Evolutionary conservation across 2,113 vertebrate species (phyloP).

Genomic region (Rynchops niger): DNA sequence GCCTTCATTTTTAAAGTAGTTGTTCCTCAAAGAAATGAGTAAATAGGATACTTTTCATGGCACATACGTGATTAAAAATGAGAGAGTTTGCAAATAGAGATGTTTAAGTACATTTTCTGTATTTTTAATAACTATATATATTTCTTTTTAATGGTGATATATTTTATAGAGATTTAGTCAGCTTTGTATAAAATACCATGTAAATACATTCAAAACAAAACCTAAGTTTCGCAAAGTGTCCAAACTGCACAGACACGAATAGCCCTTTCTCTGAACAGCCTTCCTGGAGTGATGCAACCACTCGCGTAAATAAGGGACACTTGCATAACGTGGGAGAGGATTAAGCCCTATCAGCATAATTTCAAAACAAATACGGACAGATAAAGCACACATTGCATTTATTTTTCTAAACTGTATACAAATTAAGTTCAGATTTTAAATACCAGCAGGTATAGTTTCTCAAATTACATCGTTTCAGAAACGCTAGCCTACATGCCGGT

Average conservation of each 20-base stretch:
- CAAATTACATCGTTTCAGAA: not conserved
- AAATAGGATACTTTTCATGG: constrained; percentile 32
- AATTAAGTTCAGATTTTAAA: not conserved
- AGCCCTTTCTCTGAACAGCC: not conserved
- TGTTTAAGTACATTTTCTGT: not conserved
- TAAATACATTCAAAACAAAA: constrained; percentile 48
- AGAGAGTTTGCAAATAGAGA: not conserved
- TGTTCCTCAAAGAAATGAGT: constrained; percentile 56
- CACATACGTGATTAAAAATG: constrained; percentile 2
- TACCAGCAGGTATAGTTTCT: not conserved
- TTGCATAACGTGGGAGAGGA: not conserved
- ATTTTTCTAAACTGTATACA: not conserved
- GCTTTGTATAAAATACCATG: not conserved
- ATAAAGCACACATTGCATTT: not conserved
- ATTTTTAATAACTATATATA: not conserved
- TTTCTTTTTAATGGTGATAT: constrained; percentile 16
- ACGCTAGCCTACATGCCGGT: not conserved
- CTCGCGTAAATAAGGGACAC: not conserved
- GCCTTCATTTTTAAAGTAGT: constrained; percentile 62
- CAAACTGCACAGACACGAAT: not conserved
- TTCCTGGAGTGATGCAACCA: not conserved
- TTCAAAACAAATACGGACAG: not conserved
- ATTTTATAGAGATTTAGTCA: constrained; percentile 5
- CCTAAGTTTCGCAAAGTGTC: not conserved
- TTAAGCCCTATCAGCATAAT: not conserved